Evolutionary conservation across 35 echinoderm and acorn worm species (phyloP), one percentile per base, ranked within the genome.

Genomic region (Holothuria glaberrima): DNA sequence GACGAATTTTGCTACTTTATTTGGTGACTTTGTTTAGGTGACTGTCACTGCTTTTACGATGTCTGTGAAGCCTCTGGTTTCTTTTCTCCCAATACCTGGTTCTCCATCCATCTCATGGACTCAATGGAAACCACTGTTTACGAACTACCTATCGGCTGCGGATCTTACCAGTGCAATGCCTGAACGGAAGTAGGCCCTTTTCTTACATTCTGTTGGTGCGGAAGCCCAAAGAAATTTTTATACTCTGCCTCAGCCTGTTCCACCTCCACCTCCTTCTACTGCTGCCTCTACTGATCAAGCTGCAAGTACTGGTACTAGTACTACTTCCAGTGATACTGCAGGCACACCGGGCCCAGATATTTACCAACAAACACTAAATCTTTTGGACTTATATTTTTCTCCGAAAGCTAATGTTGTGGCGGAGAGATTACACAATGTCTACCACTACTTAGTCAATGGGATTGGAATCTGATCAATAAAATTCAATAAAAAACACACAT

Each of bases 181-280:
- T 13, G 62, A 63, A 48, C 83, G 83, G 30, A 86, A 48, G 26
- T 19, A 41, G 27, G 60, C 59, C 33, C 59, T 86, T 20, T 31
- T 86, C 5, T 29, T 86, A 38, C 60, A 86, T 67, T 86, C 83
- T 35, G 17, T 86, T 20, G 83, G 83, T 24, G 59, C 60, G 30
- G 83, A 86, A 33, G 62, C 56, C 30, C 83, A 68, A n/a, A 65
- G 62, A 45, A 30, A 34, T 21, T 68, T 86, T 67, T 68, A 86
- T 31, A 67, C 30, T 13, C 66, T 86, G 35, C 83, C 60, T 4
- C 59, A 69, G 28, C 83, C 64, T 22, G 83, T 61, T 38, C 59
- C 30, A 17, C 0, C 83, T 20, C 12, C 18, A 22, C 35, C 59
- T 10, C 24, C 70, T 26, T 29, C 52, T 27, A 26, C 29, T 54